Base-by-base conservation (phyloP, 2,113 vertebrate species). In the Pomatostomus ruficeps region DNA sequence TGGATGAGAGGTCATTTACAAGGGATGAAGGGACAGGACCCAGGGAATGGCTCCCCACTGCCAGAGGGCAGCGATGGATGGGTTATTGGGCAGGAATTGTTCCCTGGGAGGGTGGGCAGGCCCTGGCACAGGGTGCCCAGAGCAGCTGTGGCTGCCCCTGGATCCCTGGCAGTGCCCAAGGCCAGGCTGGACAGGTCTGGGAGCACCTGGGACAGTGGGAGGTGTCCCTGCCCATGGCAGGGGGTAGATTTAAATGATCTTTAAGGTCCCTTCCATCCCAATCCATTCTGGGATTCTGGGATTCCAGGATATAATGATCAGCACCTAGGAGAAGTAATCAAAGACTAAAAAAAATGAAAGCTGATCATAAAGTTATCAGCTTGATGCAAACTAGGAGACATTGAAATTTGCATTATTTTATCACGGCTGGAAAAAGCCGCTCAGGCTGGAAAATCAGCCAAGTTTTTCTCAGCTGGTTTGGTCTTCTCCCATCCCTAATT, bases 131-230 rank as follows among this genome's bases (percentile, higher is more conserved):
- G 49, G 57, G 13, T 63, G 40, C 57, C 21, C 57, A 88, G 42
- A 63, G 66, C 15, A 79, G 75, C 58, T 79, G 75, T 49, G 58
- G 49, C 42, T 79, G 57, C 35, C 14, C 31, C 35, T 68, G 83
- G 73, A 72, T 57, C 49, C 35, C 42, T 79, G 85, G 35, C 0
- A 72, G 10, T 42, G 85, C 3, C 75, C 66, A 8, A 72, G 31
- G 18, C 49, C 49, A 28, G 42, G 42, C 0, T 49, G 42, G 55
- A 24, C 0, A 0, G 23, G 28, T 10, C 26, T 77, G 28, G 63
- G 42, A 79, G 9, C 17, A 0, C 11, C 17, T 57, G 49, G 31
- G 31, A 0, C 0, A 2, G 18, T 19, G 31, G 22, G 1, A 79
- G 25, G 6, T 12, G 66, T 42, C 66, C 74, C 66, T 63, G 42